Conservation (phyloP, 2,797 vertebrate genomes). For the Simalia tracyae region DNA sequence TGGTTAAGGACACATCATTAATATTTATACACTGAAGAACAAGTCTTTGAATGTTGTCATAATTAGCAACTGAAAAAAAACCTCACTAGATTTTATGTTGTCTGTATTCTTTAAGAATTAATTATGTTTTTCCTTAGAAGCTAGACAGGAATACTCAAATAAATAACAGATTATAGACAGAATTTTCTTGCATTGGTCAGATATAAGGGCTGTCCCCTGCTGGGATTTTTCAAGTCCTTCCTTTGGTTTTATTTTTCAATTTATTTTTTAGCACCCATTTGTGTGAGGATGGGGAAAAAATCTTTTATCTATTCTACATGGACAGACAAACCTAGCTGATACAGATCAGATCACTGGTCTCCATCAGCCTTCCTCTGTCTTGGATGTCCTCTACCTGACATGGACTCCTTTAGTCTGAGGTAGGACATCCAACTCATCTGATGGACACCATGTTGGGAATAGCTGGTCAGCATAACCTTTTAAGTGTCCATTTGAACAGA, state of each 20-base stretch:
- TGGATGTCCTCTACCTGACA: not conserved
- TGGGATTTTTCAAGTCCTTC: not conserved
- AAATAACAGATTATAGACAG: not conserved
- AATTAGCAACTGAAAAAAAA: constrained; percentile 54
- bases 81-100: constrained; percentile 40
- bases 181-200: not conserved
- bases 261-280: not conserved
- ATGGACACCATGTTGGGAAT: not conserved
- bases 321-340: not conserved
- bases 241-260: not conserved
- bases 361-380: not conserved
- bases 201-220: not conserved
- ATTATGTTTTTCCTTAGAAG: constrained; percentile 41
- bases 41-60: constrained; percentile 57
- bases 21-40: constrained; percentile 64
- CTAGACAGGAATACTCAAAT: not conserved
- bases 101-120: constrained; percentile 58
- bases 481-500: not conserved
- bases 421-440: not conserved
- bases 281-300: not conserved
- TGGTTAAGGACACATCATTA: constrained; percentile 68
- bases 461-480: not conserved
- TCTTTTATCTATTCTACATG: not conserved
- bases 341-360: not conserved
- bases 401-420: not conserved